phyloP scores from a whole-genome alignment of 2,888 invertebrate genomes.

The Tetranychus piercei region DNA sequence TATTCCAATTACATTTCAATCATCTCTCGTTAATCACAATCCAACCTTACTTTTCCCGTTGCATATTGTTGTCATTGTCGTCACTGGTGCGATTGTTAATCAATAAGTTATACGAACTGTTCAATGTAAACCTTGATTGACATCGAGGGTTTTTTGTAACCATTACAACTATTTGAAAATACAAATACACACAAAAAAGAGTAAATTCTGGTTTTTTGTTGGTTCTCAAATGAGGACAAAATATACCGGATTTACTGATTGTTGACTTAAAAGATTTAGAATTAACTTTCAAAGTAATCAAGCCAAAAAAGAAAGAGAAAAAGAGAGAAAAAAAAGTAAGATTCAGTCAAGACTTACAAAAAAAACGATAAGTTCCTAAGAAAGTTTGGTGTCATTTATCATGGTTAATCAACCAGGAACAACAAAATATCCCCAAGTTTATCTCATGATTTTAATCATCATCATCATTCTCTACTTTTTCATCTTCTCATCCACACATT shows the following conservation, averaged over 20 bases:
- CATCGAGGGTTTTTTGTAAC: no score
- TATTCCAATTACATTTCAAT: no score
- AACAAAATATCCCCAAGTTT: not conserved
- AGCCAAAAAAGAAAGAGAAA: not conserved
- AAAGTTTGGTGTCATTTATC: not conserved
- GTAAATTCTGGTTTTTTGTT: not conserved
- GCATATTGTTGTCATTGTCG: no score
- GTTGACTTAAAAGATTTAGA: not conserved
- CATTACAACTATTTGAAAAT: no score
- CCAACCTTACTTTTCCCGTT: no score
- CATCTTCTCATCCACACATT: no score
- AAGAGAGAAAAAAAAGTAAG: not conserved
- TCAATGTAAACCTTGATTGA: no score
- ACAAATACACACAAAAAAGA: no score
- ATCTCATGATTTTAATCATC: not conserved
- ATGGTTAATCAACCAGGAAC: constrained; percentile 1
- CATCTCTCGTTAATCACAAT: no score
- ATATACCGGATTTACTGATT: not conserved
- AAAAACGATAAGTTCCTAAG: not conserved
- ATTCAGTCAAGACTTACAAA: not conserved
- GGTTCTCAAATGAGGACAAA: not conserved
- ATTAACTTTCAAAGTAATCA: not conserved
- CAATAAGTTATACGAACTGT: no score
- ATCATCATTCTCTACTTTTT: not conserved
- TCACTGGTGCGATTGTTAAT: no score